phyloP scores from a whole-genome alignment of 2,888 invertebrate species.

The Nowickia ferox region DNA sequence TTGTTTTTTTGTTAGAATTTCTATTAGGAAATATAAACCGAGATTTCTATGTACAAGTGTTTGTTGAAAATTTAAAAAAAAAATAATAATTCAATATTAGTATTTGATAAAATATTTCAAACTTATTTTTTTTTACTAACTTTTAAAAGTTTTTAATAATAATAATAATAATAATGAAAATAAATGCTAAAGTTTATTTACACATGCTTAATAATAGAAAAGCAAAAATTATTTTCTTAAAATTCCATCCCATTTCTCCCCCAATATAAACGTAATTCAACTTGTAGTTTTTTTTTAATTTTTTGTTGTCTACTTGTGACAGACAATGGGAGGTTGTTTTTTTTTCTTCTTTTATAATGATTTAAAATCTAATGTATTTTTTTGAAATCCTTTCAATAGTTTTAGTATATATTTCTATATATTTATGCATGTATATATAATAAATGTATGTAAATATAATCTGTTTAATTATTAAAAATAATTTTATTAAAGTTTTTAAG shows the following conservation, averaged over 20 bases:
- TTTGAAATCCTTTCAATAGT: slow-evolving; percentile 71
- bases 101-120: slow-evolving; percentile 21
- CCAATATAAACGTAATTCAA: slow-evolving; percentile 17
- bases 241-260: not conserved
- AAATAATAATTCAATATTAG: slow-evolving; percentile 51
- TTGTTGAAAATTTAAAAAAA: slow-evolving; percentile 33
- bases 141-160: slow-evolving; percentile 31
- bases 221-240: slow-evolving; percentile 20
- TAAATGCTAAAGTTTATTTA: slow-evolving; percentile 69
- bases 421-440: slow-evolving; percentile 25
- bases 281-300: not conserved
- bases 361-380: slow-evolving; percentile 69
- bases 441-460: slow-evolving; percentile 54
- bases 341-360: not conserved
- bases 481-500: slow-evolving; percentile 35
- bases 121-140: slow-evolving; percentile 23
- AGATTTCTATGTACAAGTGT: slow-evolving; percentile 64
- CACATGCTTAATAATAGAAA: slow-evolving; percentile 43
- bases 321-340: slow-evolving; percentile 5
- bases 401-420: slow-evolving; percentile 39
- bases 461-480: slow-evolving; percentile 45
- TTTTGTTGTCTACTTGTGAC: not conserved
- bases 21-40: slow-evolving; percentile 66
- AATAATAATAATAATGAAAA: slow-evolving; percentile 32
- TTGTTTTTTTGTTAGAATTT: slow-evolving; percentile 41